These are phyloP conservation scores for Mola mola DNA, from an alignment of 2,113 vertebrate species.

Conservation along the genomic window DNA sequence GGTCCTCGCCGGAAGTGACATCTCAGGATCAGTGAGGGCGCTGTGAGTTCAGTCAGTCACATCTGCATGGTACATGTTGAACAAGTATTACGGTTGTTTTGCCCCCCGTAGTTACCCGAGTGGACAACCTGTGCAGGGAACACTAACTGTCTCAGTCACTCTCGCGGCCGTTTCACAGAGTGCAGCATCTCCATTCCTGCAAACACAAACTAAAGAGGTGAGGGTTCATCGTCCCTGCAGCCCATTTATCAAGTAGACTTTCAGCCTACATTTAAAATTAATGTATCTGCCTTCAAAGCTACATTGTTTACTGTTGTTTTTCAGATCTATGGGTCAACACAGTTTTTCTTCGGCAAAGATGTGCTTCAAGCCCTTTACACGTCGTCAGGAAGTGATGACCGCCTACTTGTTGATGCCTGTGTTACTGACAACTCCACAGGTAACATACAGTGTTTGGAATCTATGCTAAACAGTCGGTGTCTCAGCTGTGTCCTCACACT, in stretches of 20 bases:
- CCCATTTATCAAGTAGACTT: background rate
- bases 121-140: conserved; percentile 86
- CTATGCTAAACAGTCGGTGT: background rate
- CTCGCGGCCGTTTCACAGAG: conserved; percentile 66
- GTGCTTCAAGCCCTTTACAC: conserved; percentile 49
- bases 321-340: conserved; percentile 87
- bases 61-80: background rate
- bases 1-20: conserved; percentile 78
- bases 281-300: background rate
- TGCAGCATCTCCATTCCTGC: conserved; percentile 68
- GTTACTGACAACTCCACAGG: conserved; percentile 85
- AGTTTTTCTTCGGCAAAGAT: conserved; percentile 80
- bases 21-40: conserved; percentile 82
- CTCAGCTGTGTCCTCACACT: background rate
- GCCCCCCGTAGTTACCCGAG: conserved; percentile 75
- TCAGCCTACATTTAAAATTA: background rate
- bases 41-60: conserved; percentile 44
- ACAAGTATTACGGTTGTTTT: background rate
- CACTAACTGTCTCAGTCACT: conserved; percentile 62
- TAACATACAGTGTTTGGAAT: conserved; percentile 36
- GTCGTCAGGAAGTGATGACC: conserved; percentile 5
- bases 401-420: conserved; percentile 65
- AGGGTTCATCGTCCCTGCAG: background rate
- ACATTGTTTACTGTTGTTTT: background rate
- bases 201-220: conserved; percentile 83